Conservation (phyloP, 1,140 invertebrate genomes). For the Temnothorax longispinosus region DNA sequence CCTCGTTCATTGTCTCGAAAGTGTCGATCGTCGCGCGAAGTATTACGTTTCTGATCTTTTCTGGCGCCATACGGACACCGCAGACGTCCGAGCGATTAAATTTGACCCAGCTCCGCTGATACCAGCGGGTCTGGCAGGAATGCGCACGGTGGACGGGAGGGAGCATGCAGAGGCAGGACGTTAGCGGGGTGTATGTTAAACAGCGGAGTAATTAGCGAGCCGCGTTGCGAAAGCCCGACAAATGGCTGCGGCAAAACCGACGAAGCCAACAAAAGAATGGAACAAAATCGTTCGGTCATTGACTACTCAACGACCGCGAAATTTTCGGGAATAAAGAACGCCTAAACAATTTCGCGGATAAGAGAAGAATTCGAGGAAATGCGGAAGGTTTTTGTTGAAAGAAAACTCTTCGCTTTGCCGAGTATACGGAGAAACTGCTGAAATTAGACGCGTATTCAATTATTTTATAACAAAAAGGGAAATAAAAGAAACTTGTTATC, state of each 20-base stretch:
- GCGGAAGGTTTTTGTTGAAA: not conserved
- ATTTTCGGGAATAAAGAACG: not conserved
- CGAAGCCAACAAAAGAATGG: not conserved
- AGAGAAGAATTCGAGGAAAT: not conserved
- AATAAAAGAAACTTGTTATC: not conserved
- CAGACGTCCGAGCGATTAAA: not conserved
- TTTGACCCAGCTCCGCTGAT: constrained; percentile 38
- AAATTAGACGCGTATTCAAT: not conserved
- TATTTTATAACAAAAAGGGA: not conserved
- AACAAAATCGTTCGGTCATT: not conserved
- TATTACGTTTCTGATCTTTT: not conserved
- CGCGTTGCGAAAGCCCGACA: not conserved
- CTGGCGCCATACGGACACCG: not conserved
- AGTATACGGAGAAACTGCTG: not conserved
- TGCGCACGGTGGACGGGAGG: not conserved
- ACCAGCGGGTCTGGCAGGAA: constrained; percentile 21
- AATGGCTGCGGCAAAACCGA: not conserved
- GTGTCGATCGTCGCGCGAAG: not conserved
- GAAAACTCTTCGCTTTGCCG: too few relatives aligned
- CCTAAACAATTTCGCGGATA: not conserved
- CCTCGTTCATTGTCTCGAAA: not conserved
- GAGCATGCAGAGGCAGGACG: not conserved
- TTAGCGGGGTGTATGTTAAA: not conserved
- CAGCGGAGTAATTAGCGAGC: constrained; percentile 51
- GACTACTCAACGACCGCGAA: too few relatives aligned